Evolutionary conservation across 2,888 invertebrate species (phyloP).

Genomic region (Chloroclystis v-ata): DNA sequence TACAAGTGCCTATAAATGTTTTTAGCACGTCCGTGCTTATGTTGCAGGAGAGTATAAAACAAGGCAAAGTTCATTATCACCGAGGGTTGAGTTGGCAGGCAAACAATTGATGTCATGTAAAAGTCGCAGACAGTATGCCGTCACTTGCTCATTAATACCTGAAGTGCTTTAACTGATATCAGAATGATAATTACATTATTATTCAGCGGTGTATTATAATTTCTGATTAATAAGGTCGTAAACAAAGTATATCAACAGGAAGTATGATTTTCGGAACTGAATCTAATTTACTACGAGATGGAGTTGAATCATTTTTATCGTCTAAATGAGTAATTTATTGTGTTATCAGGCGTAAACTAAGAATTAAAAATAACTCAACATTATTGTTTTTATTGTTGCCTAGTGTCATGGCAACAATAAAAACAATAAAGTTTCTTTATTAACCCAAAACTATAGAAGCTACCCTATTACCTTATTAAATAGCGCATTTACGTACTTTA

Average conservation of each 20-base stretch:
- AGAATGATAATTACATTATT: constrained; percentile 15
- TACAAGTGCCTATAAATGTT: constrained; percentile 20
- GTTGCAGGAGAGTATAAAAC: constrained; percentile 19
- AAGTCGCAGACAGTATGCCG: constrained; percentile 15
- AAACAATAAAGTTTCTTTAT: too few relatives aligned
- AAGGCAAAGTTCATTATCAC: constrained; percentile 17
- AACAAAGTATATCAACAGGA: constrained; percentile 1
- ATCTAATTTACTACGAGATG: too few relatives aligned
- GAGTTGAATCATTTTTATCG: neutral
- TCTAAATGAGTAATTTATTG: too few relatives aligned
- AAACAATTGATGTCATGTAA: constrained; percentile 8
- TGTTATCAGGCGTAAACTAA: too few relatives aligned
- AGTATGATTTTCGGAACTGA: neutral
- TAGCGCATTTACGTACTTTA: too few relatives aligned
- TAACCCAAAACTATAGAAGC: too few relatives aligned
- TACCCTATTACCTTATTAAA: too few relatives aligned
- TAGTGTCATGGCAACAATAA: too few relatives aligned
- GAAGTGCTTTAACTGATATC: constrained; percentile 10
- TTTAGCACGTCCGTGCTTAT: constrained; percentile 13
- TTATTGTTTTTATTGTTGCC: too few relatives aligned
- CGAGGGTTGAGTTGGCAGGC: constrained; percentile 12
- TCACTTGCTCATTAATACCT: constrained; percentile 8
- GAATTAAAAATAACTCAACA: too few relatives aligned
- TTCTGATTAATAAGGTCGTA: constrained; percentile 3
- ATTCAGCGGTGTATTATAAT: constrained; percentile 7